Conservation (phyloP, 2,888 invertebrate genomes). For the Rosalia funebris region DNA sequence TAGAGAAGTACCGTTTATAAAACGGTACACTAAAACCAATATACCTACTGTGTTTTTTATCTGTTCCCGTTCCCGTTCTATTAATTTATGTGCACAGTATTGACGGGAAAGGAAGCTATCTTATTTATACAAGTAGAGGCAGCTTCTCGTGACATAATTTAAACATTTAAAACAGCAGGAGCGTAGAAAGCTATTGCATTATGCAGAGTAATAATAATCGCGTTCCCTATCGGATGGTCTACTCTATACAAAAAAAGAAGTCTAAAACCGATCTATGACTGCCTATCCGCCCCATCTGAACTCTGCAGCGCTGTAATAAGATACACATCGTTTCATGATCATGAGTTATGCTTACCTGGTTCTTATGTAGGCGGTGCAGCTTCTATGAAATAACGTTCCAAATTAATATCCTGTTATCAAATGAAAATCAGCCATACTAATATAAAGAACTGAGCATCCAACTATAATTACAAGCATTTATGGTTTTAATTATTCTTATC, state of each 20-base stretch:
- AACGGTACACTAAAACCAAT: too few species aligned
- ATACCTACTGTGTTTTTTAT: too few species aligned
- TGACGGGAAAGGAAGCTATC: too few species aligned
- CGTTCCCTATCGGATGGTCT: not conserved
- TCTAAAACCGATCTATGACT: not conserved
- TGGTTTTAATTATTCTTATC: constrained; percentile 63
- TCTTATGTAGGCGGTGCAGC: constrained; percentile 49
- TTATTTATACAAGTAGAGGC: too few species aligned
- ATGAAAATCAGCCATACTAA: constrained; percentile 57
- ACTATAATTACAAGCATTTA: constrained; percentile 62
- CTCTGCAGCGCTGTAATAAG: not conserved
- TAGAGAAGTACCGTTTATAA: too few species aligned
- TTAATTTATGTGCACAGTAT: too few species aligned
- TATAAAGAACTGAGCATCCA: constrained; percentile 52
- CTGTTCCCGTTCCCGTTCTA: too few species aligned
- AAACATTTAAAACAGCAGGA: too few species aligned
- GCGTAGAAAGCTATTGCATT: too few species aligned
- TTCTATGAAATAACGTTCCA: constrained; percentile 56
- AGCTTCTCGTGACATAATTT: too few species aligned
- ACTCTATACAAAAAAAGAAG: not conserved
- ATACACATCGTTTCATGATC: constrained; percentile 4
- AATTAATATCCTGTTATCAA: constrained; percentile 60
- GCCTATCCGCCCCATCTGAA: not conserved
- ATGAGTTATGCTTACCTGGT: constrained; percentile 16
- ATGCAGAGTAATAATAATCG: too few species aligned